Evolutionary conservation across 2,797 vertebrate genomes (phyloP), one percentile per base, ranked within the genome.

Genomic region (Cichlasoma orientale): DNA sequence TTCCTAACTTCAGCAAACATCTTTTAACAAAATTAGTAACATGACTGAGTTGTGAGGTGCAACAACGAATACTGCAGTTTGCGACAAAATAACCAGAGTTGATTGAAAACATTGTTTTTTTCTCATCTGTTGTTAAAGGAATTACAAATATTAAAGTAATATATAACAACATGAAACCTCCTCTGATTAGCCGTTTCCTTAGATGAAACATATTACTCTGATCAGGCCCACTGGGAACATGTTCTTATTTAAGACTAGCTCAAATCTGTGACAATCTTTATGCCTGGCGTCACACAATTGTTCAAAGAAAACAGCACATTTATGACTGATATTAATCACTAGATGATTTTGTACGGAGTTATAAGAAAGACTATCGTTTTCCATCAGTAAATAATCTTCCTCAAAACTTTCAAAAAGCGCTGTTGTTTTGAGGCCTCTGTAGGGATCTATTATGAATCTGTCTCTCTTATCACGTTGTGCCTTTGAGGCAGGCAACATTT

Each of bases 381-480:
- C 0, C 4, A 82, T 78, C 61, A 50, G 72, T 47, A 27, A 27
- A 78, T 71, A 47, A 79, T 70, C 57, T 38, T 10, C 58, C 11
- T 23, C 7, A 72, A 56, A 82, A 72, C 38, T 68, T 84, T 73
- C 69, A n/a, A 57, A 58, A 61, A 53, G 5, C 53, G 53, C 3
- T 25, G 50, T 66, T 69, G 25, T 57, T 74, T 82, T 61, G 21
- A 33, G 72, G 44, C 54, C 13, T 63, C 69, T 54, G 4, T 56
- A 29, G 14, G 7, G 29, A 38, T 75, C 57, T 29, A 18, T 58
- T 36, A 25, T 31, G 36, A 73, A 63, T 80, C 33, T 57, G 71
- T 80, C 72, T 63, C 52, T 63, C 56, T 86, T 84, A 88, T 88
- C 78, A 59, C 47, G 59, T 56, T 73, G 33, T 63, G 78, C 85